Evolutionary conservation across 2,113 vertebrate genomes (phyloP).

Genomic region (Corythaixoides concolor): DNA sequence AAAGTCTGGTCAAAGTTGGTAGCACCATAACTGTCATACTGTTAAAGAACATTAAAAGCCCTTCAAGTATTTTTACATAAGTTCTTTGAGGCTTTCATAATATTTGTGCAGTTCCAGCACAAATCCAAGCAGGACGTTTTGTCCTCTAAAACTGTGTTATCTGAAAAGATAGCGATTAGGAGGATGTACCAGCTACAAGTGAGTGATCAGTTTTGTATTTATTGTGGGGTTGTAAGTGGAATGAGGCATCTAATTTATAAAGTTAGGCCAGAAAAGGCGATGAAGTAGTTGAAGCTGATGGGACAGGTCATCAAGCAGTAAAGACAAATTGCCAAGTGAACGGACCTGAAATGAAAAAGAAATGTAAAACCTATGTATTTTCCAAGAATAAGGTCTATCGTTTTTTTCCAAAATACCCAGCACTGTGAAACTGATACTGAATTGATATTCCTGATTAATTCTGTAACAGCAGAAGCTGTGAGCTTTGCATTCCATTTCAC

Average conservation of each 20-base stretch:
- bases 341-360: not conserved
- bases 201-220: not conserved
- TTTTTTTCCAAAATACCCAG: not conserved
- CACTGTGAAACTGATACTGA: not conserved
- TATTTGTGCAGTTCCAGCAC: not conserved
- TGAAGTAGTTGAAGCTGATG: not conserved
- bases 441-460: not conserved
- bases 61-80: not conserved
- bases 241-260: not conserved
- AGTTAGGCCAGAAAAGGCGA: not conserved
- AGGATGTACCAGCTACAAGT: not conserved
- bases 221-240: not conserved
- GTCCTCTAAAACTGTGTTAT: not conserved
- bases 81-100: not conserved
- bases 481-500: not conserved
- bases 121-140: not conserved
- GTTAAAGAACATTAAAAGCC: not conserved
- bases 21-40: not conserved
- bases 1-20: not conserved
- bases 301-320: not conserved
- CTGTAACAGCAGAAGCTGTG: not conserved
- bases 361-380: not conserved
- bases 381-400: not conserved
- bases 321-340: not conserved
- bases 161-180: not conserved